phyloP scores from a whole-genome alignment of 1,140 invertebrate genomes.

The Bombus huntii region DNA sequence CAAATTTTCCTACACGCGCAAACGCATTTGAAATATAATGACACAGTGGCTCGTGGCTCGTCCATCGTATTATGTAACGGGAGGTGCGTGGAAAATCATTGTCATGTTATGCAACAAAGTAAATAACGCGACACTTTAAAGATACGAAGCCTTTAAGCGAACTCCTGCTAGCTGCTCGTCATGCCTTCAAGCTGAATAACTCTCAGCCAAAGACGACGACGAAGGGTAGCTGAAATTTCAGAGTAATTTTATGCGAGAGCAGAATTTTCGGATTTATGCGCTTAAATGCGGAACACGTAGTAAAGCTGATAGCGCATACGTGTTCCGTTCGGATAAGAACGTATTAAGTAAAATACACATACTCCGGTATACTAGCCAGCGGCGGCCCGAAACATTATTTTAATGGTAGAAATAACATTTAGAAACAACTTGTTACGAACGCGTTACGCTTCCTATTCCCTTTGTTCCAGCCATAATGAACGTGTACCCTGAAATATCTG shows the following conservation, averaged over 20 bases:
- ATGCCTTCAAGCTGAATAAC: not conserved
- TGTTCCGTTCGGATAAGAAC: constrained; percentile 23
- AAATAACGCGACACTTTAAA: constrained; percentile 14
- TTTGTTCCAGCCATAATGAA: not conserved
- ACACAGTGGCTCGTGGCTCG: not conserved
- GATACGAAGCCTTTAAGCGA: not conserved
- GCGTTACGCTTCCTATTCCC: no score
- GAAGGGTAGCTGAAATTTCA: not conserved
- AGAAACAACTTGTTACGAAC: not conserved
- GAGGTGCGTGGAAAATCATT: constrained; percentile 34
- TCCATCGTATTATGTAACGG: constrained; percentile 1
- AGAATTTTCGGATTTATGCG: constrained; percentile 21
- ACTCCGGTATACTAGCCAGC: not conserved
- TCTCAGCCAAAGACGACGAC: not conserved
- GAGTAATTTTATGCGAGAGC: constrained; percentile 11
- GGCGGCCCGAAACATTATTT: not conserved
- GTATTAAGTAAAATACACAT: constrained; percentile 20
- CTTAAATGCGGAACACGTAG: constrained; percentile 35
- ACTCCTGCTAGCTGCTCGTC: not conserved
- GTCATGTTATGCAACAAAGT: constrained; percentile 32
- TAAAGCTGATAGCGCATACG: constrained; percentile 22
- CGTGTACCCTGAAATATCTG: not conserved
- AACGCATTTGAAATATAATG: not conserved
- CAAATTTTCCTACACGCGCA: not conserved
- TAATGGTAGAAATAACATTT: constrained; percentile 12